Percentiles rank a stretch among this genome's conserved stretches.
phyloP scores from a whole-genome alignment of 2,113 vertebrate species.

The Gymnogyps californianus region DNA sequence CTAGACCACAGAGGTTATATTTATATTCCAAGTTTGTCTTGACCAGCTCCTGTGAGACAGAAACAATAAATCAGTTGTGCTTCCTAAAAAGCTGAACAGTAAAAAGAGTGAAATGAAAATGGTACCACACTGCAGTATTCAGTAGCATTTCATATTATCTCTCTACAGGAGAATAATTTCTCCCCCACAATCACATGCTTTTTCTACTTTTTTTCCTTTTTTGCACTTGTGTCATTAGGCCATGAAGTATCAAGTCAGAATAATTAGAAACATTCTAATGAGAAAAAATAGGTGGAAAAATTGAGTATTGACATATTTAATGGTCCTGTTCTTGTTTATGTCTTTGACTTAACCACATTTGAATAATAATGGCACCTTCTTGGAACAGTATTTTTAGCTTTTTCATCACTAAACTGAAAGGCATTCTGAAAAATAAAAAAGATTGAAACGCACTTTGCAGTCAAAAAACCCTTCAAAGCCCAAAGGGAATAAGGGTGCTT shows the following conservation, averaged over 20 bases:
- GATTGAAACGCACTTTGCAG: neutral
- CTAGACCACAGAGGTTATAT: constrained; percentile 5
- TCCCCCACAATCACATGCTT: neutral
- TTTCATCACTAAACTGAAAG: neutral
- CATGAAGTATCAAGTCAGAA: neutral
- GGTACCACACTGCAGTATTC: neutral
- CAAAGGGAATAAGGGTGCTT: neutral
- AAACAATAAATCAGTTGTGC: constrained; percentile 14
- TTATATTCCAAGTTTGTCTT: constrained; percentile 49
- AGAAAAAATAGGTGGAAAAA: neutral
- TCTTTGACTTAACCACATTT: neutral
- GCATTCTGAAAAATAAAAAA: neutral
- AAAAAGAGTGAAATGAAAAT: constrained; percentile 20
- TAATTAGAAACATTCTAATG: neutral
- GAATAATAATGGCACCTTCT: neutral
- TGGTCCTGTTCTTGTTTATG: neutral
- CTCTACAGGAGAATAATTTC: neutral
- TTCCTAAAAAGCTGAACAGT: neutral
- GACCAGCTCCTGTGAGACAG: constrained; percentile 6
- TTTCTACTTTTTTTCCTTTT: neutral
- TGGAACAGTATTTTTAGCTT: neutral
- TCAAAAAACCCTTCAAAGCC: neutral
- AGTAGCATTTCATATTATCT: neutral
- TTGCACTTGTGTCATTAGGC: neutral
- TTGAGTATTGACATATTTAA: neutral